phyloP scores from a whole-genome alignment of 2,888 invertebrate genomes.

The Parthenolecanium corni region DNA sequence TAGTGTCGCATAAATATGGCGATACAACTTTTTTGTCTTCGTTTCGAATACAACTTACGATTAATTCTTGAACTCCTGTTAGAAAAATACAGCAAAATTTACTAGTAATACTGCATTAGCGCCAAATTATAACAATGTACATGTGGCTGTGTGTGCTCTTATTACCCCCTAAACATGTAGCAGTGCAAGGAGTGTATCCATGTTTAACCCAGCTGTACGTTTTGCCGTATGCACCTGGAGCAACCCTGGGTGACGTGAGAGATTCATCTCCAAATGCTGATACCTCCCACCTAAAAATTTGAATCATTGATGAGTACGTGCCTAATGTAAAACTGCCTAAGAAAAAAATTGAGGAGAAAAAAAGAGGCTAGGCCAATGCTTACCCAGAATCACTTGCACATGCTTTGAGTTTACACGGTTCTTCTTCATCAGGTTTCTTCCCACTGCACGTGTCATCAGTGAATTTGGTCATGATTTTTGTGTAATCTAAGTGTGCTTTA shows the following conservation, averaged over 20 bases:
- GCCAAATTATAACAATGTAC: too few relatives aligned
- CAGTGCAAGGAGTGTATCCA: slow-evolving; percentile 86
- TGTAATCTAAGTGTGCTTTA: slow-evolving; percentile 86
- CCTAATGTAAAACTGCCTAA: neutral
- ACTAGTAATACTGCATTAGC: too few relatives aligned
- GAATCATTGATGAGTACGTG: too few relatives aligned
- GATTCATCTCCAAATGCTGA: slow-evolving; percentile 38
- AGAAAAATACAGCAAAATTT: neutral
- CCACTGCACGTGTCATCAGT: slow-evolving; percentile 81
- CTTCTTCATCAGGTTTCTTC: slow-evolving; percentile 66
- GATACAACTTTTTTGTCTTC: slow-evolving; percentile 77
- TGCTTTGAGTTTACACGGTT: slow-evolving; percentile 66
- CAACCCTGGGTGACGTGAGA: slow-evolving; percentile 43
- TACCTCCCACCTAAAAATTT: slow-evolving; percentile 17
- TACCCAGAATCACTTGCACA: slow-evolving; percentile 45
- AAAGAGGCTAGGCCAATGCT: neutral
- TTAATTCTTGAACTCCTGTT: slow-evolving; percentile 57
- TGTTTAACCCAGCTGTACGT: slow-evolving; percentile 81
- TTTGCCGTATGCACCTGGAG: slow-evolving; percentile 56
- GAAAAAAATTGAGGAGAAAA: neutral
- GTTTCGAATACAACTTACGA: slow-evolving; percentile 77
- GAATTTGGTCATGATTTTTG: slow-evolving; percentile 72
- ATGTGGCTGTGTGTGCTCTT: too few relatives aligned
- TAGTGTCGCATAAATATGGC: slow-evolving; percentile 73
- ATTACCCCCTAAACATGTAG: slow-evolving; percentile 80